Base-by-base conservation (phyloP, 2,888 invertebrate species). In the Masnerella sp. region DNA sequence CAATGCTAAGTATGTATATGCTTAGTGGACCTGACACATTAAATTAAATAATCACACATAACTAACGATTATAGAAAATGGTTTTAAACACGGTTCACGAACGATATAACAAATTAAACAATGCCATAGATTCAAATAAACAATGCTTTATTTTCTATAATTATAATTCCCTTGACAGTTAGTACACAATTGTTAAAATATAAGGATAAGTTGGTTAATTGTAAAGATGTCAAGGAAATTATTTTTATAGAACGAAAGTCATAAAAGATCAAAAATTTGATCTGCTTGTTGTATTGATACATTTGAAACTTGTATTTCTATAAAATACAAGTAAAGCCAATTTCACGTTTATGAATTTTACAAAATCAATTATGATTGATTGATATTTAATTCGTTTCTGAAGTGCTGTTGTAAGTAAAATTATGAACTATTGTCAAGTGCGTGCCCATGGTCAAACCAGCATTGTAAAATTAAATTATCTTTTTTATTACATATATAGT, bases 391-490 rank as follows among this genome's bases (percentile, higher is more conserved):
- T 18, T 17, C 14, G 22, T 36, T 36, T 51, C 12, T 40, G 40
- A 11, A 20, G 20, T 38, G 34, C 28, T 54, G 54, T 40, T n/a
- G 28, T 17, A 40, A 28, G 12, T 40, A 54, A 11, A 25, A 12
- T 38, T 25, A 38, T 25, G 25, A 25, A 18, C 12, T 40, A 54
- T 54, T 40, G 28, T 38, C 40, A 17, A 28, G 11, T 38, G 28
- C 5, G 28, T 15, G 38, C 36, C 22, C 22, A 15, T 40, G 14
- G 8, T 54, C 17, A 38, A n/a, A 28, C 40, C 40, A 40, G 12
- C 17, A 42, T 11, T 56, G 32, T 32, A 40, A 42, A 30, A 56
- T 56, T 56, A 42, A 40, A 42, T 42, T 40, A 5, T 40, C 7
- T 30, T 30, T 32, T 42, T 32, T 28, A 42, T 28, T 18, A 38